A percentile compares a stretch with the other conserved stretches of the same genome.
These are phyloP conservation scores for Rhynchonycteris naso DNA, from an alignment of 2,797 vertebrate genomes.

Conservation along the genomic window DNA sequence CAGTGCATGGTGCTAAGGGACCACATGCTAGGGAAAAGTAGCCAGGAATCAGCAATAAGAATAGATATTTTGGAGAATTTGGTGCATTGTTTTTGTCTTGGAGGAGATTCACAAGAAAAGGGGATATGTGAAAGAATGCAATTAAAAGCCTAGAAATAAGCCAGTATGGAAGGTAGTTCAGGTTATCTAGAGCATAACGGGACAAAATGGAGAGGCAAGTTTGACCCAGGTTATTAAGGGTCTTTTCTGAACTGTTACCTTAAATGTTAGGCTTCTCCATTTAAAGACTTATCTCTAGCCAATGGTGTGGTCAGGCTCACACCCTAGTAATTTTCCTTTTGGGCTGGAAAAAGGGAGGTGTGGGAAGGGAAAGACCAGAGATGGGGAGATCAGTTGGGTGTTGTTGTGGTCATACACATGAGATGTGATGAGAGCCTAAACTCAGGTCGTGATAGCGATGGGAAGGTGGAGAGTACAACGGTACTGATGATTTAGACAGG, in stretches of 20 bases:
- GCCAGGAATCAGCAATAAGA: not conserved
- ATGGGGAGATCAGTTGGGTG: not conserved
- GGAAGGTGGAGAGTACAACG: conserved; percentile 12
- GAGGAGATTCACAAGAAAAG: not conserved
- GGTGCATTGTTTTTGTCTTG: not conserved
- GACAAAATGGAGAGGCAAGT: not conserved
- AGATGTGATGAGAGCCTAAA: not conserved
- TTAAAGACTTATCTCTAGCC: not conserved
- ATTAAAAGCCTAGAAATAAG: not conserved
- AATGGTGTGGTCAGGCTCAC: not conserved
- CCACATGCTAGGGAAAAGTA: not conserved
- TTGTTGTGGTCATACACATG: not conserved
- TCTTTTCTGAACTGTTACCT: not conserved
- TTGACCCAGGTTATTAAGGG: not conserved
- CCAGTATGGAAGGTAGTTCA: not conserved
- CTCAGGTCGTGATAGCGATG: not conserved
- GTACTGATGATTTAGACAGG: not conserved
- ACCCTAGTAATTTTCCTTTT: not conserved
- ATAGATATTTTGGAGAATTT: not conserved
- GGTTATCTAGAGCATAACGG: not conserved
- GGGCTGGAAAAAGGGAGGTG: not conserved
- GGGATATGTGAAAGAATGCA: not conserved
- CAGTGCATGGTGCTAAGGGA: not conserved
- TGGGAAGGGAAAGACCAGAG: not conserved
- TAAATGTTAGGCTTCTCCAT: not conserved